These are phyloP conservation scores for Mesocricetus auratus DNA, from an alignment of 2,113 vertebrate species.

Conservation along the genomic window DNA sequence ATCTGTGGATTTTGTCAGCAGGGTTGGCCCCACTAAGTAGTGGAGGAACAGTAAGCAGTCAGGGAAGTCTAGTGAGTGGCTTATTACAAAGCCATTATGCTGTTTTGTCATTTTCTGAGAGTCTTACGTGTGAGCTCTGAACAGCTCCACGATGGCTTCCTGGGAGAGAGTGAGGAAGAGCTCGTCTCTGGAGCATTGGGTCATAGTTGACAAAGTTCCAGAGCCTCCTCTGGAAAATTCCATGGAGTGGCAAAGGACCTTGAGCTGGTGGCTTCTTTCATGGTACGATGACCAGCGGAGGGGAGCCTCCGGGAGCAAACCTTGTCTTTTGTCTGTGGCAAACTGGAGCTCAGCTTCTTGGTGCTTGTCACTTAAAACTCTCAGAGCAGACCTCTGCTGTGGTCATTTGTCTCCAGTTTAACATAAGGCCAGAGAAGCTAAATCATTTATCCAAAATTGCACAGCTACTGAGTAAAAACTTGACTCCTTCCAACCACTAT, in stretches of 20 bases:
- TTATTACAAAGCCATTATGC: not conserved
- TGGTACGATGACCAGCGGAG: not conserved
- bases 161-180: not conserved
- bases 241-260: not conserved
- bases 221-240: conserved; percentile 50
- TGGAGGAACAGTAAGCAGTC: not conserved
- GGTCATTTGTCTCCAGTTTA: conserved; percentile 29
- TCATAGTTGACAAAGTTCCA: not conserved
- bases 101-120: not conserved
- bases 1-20: not conserved
- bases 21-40: not conserved
- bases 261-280: not conserved
- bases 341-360: not conserved
- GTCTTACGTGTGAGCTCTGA: not conserved
- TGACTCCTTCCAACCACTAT: not conserved
- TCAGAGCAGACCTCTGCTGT: not conserved
- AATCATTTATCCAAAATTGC: not conserved
- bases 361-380: not conserved
- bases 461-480: not conserved
- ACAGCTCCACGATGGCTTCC: not conserved
- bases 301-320: conserved; percentile 7
- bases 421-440: conserved; percentile 19
- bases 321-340: not conserved
- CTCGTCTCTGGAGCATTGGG: not conserved
- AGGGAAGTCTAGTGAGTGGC: not conserved